Conservation (phyloP, 1,140 invertebrate species). For the Drosophila gunungcola region DNA sequence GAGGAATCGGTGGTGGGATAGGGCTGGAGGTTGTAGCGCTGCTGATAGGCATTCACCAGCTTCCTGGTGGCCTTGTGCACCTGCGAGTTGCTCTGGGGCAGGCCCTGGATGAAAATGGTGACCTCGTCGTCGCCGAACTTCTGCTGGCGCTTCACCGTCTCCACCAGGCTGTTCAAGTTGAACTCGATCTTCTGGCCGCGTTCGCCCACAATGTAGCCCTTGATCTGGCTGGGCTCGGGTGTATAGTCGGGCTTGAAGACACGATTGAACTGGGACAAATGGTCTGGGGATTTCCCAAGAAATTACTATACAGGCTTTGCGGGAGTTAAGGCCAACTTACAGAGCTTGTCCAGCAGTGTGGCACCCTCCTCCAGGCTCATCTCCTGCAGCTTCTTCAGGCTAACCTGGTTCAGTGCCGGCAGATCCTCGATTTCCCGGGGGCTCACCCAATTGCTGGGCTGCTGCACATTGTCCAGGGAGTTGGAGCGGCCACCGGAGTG, state of each 20-base stretch:
- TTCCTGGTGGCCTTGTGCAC: conserved; percentile 71
- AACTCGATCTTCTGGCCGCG: conserved; percentile 66
- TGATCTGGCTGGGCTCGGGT: conserved; percentile 69
- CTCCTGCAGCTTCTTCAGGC: conserved; percentile 63
- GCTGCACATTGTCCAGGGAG: conserved; percentile 48
- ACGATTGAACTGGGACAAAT: conserved; percentile 73
- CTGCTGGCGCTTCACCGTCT: conserved; percentile 63
- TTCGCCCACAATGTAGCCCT: conserved; percentile 65
- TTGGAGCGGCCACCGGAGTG: conserved; percentile 33
- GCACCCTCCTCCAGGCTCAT: conserved; percentile 73
- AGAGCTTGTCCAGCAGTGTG: conserved; percentile 63
- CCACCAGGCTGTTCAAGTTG: conserved; percentile 66
- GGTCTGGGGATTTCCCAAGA: conserved; percentile 34
- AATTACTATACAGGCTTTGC: too few species aligned
- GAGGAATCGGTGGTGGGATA: conserved; percentile 41
- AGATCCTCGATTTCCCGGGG: conserved; percentile 62
- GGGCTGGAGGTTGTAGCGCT: conserved; percentile 72
- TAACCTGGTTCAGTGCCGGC: conserved; percentile 68
- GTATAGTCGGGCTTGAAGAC: conserved; percentile 55
- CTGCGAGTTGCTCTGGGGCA: conserved; percentile 50
- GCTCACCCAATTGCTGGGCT: conserved; percentile 73
- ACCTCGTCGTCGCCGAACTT: conserved; percentile 78
- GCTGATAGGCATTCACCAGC: conserved; percentile 70
- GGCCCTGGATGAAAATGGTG: conserved; percentile 76
- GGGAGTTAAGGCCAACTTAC: conserved; percentile 43